Evolutionary conservation across 2,888 invertebrate species (phyloP).

Genomic region (Pterostichus madidus): DNA sequence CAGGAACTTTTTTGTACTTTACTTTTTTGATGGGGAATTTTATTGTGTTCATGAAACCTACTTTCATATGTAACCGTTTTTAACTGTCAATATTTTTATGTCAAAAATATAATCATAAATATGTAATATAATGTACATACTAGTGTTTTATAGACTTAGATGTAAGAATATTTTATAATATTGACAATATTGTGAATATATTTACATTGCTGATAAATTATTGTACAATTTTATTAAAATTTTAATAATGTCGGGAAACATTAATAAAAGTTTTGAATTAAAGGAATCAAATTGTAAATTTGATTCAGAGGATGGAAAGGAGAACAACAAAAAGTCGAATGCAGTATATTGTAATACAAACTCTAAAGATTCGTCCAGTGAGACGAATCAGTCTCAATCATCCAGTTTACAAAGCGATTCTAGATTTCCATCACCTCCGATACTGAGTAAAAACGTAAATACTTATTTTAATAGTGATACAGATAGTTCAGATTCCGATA

Average conservation of each 20-base stretch:
- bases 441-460: conserved; percentile 21
- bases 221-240: conserved; percentile 38
- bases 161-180: conserved; percentile 57
- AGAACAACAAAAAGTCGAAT: conserved; percentile 11
- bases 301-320: conserved; percentile 5
- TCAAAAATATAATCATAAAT: conserved; percentile 46
- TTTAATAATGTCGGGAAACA: conserved; percentile 58
- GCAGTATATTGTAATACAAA: conserved; percentile 33
- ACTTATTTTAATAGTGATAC: conserved; percentile 54
- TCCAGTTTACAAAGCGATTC: conserved; percentile 33
- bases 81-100: conserved; percentile 55
- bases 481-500: conserved; percentile 65
- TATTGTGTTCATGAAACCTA: neutral
- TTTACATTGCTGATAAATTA: conserved; percentile 27
- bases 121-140: conserved; percentile 30
- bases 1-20: neutral
- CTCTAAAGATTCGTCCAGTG: conserved; percentile 47
- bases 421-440: conserved; percentile 46
- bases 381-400: conserved; percentile 48
- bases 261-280: conserved; percentile 45
- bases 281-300: conserved; percentile 28
- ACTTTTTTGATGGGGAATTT: neutral
- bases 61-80: neutral
- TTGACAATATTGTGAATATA: conserved; percentile 53
- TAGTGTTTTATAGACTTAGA: conserved; percentile 48